Evolutionary conservation across 1,140 invertebrate genomes (phyloP), one percentile per base, ranked within the genome.

Genomic region (Saccostrea echinata): DNA sequence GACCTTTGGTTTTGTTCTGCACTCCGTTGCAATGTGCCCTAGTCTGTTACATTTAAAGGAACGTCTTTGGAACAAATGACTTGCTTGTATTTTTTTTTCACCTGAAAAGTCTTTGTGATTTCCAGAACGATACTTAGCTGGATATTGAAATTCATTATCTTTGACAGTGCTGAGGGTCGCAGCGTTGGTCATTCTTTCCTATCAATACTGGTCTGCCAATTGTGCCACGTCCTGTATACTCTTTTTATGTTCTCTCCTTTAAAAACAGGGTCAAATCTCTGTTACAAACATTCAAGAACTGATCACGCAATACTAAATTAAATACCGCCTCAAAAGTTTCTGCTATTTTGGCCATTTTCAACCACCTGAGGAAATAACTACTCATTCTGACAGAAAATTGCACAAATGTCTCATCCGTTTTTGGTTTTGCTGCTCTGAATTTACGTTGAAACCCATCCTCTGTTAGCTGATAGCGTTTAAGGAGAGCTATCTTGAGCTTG

Each of bases 391-490:
- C 80, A 35, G 84, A 52, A 88, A 64, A 86, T n/a, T 88, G 84
- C 24, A 27, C 57, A 82, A 87, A 89, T 24, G 90, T 89, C 55
- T 91, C 90, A 51, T 84, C 88, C 16, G 3, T n/a, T n/a, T 89
- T 84, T 43, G 88, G 86, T 27, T 64, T 84, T 57, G 85, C 13
- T 33, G 24, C n/a, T 76, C 64, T 68, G 52, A 88, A 88, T 84
- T 86, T 87, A 9, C 53, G 43, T 52, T 86, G 57, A 68, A 88
- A 91, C 0, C 90, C 90, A 35, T 91, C 89, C 80, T 88, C 88
- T 18, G 90, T 88, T n/a, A 91, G 84, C 30, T 90, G 71, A 51
- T 82, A 91, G 3, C 90, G 68, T 33, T 88, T 84, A 13, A 88
- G 71, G 18, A 91, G 53, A 21, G 88, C 90, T 64, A 52, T 76